Conservation (phyloP, 2,888 invertebrate species). For the Caenorhabditis wallacei region DNA sequence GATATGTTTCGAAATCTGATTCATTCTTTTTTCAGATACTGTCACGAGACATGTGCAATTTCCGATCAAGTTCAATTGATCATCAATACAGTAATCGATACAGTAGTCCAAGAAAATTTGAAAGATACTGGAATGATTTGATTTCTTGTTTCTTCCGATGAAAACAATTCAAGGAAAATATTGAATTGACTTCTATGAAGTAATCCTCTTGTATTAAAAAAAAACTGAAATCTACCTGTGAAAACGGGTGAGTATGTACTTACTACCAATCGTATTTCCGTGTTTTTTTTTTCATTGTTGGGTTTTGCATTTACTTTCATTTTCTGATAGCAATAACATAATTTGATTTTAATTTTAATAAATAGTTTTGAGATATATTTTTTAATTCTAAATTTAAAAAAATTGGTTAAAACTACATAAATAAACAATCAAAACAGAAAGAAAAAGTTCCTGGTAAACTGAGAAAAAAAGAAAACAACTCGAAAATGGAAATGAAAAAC, state of each 20-base stretch:
- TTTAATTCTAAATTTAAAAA: too few species aligned
- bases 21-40: constrained; percentile 68
- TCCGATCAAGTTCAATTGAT: constrained; percentile 74
- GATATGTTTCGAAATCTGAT: not conserved
- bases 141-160: constrained; percentile 23
- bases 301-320: not conserved
- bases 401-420: not conserved
- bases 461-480: not conserved
- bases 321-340: not conserved
- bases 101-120: constrained; percentile 79
- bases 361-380: too few species aligned
- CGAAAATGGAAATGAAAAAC: not conserved
- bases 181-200: too few species aligned
- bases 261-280: not conserved
- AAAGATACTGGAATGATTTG: constrained; percentile 80
- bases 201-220: too few species aligned
- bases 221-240: not conserved
- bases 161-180: too few species aligned
- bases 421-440: not conserved
- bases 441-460: not conserved
- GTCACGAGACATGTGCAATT: constrained; percentile 79
- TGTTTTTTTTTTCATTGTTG: not conserved
- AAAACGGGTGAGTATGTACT: not conserved
- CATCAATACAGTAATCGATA: constrained; percentile 81
- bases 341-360: not conserved